Percentiles rank a stretch among this genome's conserved stretches.
These are phyloP conservation scores for Hozukius guyotensis DNA, from an alignment of 2,797 vertebrate genomes.

Conservation along the genomic window DNA sequence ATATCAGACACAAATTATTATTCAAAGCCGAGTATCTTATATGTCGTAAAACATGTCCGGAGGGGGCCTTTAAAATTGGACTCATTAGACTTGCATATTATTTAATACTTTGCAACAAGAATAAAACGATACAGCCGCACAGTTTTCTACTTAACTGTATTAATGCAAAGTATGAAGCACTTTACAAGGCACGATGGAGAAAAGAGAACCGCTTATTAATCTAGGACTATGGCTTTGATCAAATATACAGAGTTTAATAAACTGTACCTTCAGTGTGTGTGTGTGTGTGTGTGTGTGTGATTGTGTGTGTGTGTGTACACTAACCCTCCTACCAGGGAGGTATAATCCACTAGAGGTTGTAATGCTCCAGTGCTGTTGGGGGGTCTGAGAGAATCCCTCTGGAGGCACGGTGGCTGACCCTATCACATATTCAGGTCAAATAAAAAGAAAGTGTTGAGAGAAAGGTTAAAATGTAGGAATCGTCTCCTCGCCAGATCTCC, in stretches of 20 bases:
- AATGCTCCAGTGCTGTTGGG: constrained; percentile 54
- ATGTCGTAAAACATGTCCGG: background rate
- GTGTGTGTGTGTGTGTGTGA: constrained; percentile 21
- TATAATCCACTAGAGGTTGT: constrained; percentile 69
- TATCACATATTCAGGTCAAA: constrained; percentile 68
- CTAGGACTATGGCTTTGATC: constrained; percentile 7
- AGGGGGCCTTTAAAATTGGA: background rate
- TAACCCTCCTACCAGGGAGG: constrained; percentile 56
- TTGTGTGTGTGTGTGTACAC: background rate
- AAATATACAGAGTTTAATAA: constrained; percentile 34
- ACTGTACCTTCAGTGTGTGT: constrained; percentile 19
- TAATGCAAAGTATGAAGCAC: background rate
- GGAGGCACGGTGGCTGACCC: constrained; percentile 52
- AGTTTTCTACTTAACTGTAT: background rate
- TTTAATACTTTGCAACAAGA: constrained; percentile 6
- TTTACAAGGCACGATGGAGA: background rate
- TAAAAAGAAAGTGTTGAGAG: constrained; percentile 43
- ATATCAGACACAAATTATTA: background rate
- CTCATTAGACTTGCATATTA: background rate
- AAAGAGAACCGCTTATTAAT: constrained; percentile 19
- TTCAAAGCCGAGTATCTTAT: background rate
- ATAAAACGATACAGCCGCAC: background rate
- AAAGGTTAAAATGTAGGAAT: constrained; percentile 51
- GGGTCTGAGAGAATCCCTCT: constrained; percentile 57
- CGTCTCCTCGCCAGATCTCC: constrained; percentile 13